Conservation (phyloP, 1,140 invertebrate genomes). For the Aphelenchoides fujianensis region DNA sequence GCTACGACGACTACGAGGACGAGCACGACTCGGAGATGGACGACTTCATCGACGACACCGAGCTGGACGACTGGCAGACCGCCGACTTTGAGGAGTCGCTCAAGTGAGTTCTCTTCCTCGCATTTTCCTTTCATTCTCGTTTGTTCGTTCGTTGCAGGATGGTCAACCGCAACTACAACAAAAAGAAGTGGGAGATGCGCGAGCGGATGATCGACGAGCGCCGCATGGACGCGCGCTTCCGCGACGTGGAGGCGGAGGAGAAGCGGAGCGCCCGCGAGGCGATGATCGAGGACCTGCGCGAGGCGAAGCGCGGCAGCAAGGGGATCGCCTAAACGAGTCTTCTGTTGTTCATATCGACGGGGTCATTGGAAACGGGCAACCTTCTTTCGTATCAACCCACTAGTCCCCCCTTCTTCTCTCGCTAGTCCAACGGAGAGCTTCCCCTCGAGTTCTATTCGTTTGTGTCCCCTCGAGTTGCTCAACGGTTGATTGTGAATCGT, state of each 20-base stretch:
- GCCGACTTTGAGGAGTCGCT: constrained; percentile 51
- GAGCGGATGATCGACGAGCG: constrained; percentile 54
- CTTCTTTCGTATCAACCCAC: too few species aligned
- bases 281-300: constrained; percentile 42
- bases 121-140: too few species aligned
- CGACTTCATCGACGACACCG: constrained; percentile 56
- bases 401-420: too few species aligned
- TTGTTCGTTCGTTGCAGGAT: constrained; percentile 38
- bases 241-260: constrained; percentile 51
- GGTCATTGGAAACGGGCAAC: too few species aligned
- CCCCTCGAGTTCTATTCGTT: too few species aligned
- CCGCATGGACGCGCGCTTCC: constrained; percentile 49
- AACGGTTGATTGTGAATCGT: too few species aligned
- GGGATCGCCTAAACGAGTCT: constrained; percentile 1
- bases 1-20: constrained; percentile 31
- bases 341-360: too few species aligned
- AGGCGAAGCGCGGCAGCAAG: constrained; percentile 46
- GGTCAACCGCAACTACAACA: constrained; percentile 51
- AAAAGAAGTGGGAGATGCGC: constrained; percentile 49
- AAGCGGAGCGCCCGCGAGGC: constrained; percentile 33
- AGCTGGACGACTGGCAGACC: constrained; percentile 47
- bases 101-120: background rate
- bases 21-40: constrained; percentile 51
- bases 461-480: too few species aligned
- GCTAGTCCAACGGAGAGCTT: too few species aligned